Conservation (phyloP, 2,888 invertebrate species). For the Lasioglossum villosulum region DNA sequence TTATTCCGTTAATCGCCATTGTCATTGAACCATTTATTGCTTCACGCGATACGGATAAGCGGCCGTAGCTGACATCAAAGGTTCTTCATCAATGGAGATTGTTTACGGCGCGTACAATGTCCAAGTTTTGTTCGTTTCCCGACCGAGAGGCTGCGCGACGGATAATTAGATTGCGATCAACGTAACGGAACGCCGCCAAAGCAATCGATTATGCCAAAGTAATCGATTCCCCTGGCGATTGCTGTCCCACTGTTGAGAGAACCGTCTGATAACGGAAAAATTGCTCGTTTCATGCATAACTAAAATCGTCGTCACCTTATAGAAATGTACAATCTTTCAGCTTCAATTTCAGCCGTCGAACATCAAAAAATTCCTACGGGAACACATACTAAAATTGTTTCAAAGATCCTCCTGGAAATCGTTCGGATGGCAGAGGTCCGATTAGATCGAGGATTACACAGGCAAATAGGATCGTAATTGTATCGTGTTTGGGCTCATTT, state of each 20-base stretch:
- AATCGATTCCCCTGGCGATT: background rate
- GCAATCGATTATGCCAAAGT: background rate
- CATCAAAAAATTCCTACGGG: too few relatives aligned
- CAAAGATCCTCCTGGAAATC: too few relatives aligned
- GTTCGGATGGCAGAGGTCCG: too few relatives aligned
- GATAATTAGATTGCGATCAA: background rate
- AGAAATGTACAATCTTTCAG: too few relatives aligned
- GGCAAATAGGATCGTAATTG: too few relatives aligned
- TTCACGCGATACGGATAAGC: slow-evolving; percentile 22
- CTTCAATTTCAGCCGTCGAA: too few relatives aligned
- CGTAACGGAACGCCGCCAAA: background rate
- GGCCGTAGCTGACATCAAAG: slow-evolving; percentile 36
- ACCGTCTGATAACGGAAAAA: background rate
- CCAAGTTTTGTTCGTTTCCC: slow-evolving; percentile 13
- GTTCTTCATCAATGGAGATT: slow-evolving; percentile 34
- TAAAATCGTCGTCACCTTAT: too few relatives aligned
- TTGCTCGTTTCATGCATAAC: background rate
- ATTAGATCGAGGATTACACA: too few relatives aligned
- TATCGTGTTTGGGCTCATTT: too few relatives aligned
- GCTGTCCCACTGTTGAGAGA: background rate
- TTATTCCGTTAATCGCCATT: slow-evolving; percentile 64
- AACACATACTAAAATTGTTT: too few relatives aligned
- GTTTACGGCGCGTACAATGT: slow-evolving; percentile 6
- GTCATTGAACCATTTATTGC: slow-evolving; percentile 50
- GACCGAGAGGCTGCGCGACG: background rate